phyloP scores from a whole-genome alignment of 2,797 vertebrate species.

The Meriones psammophilus region DNA sequence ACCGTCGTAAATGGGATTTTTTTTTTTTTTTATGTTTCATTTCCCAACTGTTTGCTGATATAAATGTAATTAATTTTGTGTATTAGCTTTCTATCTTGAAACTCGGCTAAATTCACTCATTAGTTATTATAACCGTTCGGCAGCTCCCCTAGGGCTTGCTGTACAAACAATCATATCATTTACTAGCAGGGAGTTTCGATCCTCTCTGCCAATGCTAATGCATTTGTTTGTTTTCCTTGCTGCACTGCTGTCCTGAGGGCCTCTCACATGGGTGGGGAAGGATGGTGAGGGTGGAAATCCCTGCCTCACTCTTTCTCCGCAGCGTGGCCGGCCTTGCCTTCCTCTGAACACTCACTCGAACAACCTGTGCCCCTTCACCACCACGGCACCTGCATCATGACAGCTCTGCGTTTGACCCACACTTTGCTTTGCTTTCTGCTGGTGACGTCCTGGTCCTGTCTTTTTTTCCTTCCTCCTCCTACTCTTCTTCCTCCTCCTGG shows the following conservation, averaged over 20 bases:
- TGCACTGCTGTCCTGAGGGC: neutral
- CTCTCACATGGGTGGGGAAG: neutral
- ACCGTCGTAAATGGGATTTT: neutral
- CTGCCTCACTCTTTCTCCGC: neutral
- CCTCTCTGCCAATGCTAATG: neutral
- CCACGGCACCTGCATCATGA: neutral
- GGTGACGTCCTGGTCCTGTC: neutral
- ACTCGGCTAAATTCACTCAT: neutral
- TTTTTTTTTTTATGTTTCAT: conserved; percentile 1
- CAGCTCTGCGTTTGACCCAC: neutral
- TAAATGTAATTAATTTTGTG: conserved; percentile 37
- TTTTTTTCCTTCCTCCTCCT: neutral
- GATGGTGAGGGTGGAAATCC: neutral
- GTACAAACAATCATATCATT: neutral
- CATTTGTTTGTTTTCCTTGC: neutral
- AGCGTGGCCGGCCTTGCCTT: neutral
- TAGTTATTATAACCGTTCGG: neutral
- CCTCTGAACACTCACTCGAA: neutral
- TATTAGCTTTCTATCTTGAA: conserved; percentile 38
- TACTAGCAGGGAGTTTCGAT: neutral
- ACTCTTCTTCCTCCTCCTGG: neutral
- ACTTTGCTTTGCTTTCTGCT: conserved; percentile 1
- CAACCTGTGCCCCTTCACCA: conserved; percentile 8
- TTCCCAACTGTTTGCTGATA: neutral
- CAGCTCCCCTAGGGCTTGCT: neutral